phyloP scores from a whole-genome alignment of 2,797 vertebrate genomes.

The Enteromius viviparus region DNA sequence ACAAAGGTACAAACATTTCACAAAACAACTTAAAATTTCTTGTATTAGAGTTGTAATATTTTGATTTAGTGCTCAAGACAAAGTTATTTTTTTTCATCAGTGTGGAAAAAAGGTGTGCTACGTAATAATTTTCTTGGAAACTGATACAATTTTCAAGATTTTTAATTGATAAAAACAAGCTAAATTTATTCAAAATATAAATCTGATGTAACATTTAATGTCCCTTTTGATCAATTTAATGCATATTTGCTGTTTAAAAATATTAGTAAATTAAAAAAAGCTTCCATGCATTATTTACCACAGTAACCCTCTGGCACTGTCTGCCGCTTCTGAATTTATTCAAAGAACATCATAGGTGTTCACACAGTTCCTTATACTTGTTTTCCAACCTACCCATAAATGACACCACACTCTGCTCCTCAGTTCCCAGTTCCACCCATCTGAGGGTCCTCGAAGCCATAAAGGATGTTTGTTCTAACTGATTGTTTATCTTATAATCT shows the following conservation, averaged over 20 bases:
- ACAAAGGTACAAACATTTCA: neutral
- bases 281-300: neutral
- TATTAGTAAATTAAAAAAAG: neutral
- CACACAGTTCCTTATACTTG: neutral
- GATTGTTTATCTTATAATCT: constrained; percentile 16
- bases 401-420: neutral
- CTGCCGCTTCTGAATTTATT: neutral
- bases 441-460: neutral
- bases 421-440: neutral
- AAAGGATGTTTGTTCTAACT: constrained; percentile 18
- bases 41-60: neutral
- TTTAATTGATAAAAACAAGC: neutral
- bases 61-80: neutral
- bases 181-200: neutral
- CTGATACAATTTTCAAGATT: neutral
- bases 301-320: neutral
- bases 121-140: neutral
- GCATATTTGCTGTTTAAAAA: neutral
- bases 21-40: neutral
- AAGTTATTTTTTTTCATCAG: neutral
- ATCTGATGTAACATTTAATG: neutral
- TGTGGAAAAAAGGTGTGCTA: neutral
- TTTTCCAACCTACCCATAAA: constrained; percentile 19
- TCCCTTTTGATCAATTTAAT: neutral
- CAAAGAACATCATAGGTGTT: constrained; percentile 12